phyloP scores from a whole-genome alignment of 2,888 invertebrate genomes.

The Phaedon cochleariae region DNA sequence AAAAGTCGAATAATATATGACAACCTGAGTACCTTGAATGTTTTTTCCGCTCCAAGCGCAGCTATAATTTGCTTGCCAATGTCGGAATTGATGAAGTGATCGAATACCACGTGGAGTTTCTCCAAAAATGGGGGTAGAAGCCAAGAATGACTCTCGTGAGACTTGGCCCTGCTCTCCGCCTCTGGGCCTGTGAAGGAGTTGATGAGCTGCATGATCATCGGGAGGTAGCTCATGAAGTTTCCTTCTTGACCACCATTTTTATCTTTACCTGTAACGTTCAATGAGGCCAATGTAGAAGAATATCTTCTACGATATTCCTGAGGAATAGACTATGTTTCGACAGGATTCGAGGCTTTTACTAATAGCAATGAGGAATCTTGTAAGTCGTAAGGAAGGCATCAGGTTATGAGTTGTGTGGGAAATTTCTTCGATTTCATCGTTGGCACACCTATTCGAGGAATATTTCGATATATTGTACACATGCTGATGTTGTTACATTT shows the following conservation, averaged over 20 bases:
- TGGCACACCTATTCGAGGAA: no score
- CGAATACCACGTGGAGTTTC: conserved; percentile 78
- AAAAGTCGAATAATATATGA: no score
- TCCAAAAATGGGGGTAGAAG: conserved; percentile 77
- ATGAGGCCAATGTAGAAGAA: no score
- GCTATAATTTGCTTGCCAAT: conserved; percentile 78
- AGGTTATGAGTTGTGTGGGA: no score
- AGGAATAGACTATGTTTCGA: no score
- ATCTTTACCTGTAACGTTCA: background rate
- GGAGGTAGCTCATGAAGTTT: conserved; percentile 66
- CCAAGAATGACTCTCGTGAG: conserved; percentile 76
- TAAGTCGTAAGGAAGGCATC: no score
- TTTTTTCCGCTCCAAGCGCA: conserved; percentile 75
- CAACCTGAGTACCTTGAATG: conserved; percentile 69
- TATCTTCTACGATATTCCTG: no score
- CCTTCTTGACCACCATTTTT: background rate
- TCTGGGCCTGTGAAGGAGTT: conserved; percentile 69
- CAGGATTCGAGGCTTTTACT: no score
- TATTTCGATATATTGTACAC: no score
- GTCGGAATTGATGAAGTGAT: conserved; percentile 81
- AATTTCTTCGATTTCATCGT: no score
- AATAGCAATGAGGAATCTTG: no score
- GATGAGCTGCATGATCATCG: conserved; percentile 73
- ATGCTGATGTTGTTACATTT: no score
- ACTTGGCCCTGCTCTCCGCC: conserved; percentile 67